Evolutionary conservation across 2,797 vertebrate genomes (phyloP).

Genomic region (Catostomus latipinnis): DNA sequence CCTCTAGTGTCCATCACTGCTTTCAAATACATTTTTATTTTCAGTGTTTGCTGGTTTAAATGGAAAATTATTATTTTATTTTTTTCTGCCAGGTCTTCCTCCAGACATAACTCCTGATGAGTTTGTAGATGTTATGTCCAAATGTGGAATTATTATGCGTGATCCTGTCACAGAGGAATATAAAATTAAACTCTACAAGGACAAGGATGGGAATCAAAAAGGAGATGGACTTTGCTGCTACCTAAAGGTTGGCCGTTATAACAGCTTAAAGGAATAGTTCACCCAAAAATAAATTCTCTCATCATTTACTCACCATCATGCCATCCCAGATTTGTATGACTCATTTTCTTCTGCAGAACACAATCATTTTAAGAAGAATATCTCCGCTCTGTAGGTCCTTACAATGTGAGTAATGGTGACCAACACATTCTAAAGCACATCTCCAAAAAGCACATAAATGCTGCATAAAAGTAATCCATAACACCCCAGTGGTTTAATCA

Average conservation of each 20-base stretch:
- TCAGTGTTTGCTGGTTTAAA: not conserved
- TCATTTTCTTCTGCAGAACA: too few relatives aligned
- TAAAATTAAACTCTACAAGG: slow-evolving; percentile 96
- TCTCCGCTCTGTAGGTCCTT: too few relatives aligned
- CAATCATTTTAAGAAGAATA: too few relatives aligned
- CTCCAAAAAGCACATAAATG: too few relatives aligned
- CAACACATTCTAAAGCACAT: too few relatives aligned
- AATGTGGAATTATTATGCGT: slow-evolving; percentile 94
- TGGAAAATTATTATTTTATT: not conserved
- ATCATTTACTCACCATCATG: too few relatives aligned
- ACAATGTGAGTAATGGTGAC: too few relatives aligned
- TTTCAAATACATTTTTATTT: not conserved
- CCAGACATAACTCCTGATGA: slow-evolving; percentile 91
- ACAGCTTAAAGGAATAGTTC: too few relatives aligned
- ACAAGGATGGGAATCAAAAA: slow-evolving; percentile 93
- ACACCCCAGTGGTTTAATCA: too few relatives aligned
- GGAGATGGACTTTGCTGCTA: slow-evolving; percentile 97
- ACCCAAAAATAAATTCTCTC: too few relatives aligned
- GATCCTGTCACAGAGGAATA: slow-evolving; percentile 91
- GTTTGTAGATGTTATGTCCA: slow-evolving; percentile 92
- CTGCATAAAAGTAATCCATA: too few relatives aligned
- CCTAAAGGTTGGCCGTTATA: slow-evolving; percentile 80
- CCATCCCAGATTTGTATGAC: too few relatives aligned
- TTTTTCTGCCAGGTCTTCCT: slow-evolving; percentile 83
- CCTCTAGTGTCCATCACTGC: slow-evolving; percentile 5